These are phyloP conservation scores for Xanthia togata DNA, from an alignment of 2,888 invertebrate species.

Conservation along the genomic window DNA sequence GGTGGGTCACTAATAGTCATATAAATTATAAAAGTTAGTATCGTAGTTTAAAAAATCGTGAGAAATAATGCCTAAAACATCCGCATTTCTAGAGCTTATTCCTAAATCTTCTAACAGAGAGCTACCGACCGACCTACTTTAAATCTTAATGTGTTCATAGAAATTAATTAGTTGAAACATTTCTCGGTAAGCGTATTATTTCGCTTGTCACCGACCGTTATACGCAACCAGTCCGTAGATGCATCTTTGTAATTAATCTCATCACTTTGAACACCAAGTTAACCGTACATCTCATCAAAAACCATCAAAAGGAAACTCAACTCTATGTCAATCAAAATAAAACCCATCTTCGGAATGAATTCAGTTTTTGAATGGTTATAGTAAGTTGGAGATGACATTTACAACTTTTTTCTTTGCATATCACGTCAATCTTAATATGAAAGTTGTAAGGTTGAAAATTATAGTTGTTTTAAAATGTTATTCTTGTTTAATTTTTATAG, in stretches of 20 bases:
- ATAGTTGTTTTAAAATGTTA: constrained; percentile 62
- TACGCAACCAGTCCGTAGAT: constrained; percentile 78
- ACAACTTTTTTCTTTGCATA: constrained; percentile 65
- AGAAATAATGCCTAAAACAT: constrained; percentile 38
- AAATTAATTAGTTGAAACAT: constrained; percentile 70
- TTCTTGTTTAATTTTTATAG: constrained; percentile 71
- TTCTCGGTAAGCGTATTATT: constrained; percentile 74
- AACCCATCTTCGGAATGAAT: background rate
- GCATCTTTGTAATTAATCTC: constrained; percentile 87
- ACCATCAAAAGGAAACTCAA: constrained; percentile 32
- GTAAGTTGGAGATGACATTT: constrained; percentile 52
- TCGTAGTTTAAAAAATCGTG: constrained; percentile 42
- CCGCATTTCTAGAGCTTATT: constrained; percentile 24
- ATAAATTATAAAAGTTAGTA: background rate
- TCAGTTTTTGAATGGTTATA: constrained; percentile 18
- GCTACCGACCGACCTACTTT: constrained; percentile 66
- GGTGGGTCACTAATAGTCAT: background rate
- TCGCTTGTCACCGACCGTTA: constrained; percentile 79
- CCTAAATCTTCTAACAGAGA: constrained; percentile 18
- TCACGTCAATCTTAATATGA: constrained; percentile 69
- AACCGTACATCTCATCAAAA: constrained; percentile 27
- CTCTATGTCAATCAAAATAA: constrained; percentile 40
- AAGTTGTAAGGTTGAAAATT: constrained; percentile 68
- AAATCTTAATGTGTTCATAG: constrained; percentile 73
- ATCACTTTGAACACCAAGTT: constrained; percentile 73